Conservation (phyloP, 2,888 invertebrate genomes). For the Selenia dentaria region DNA sequence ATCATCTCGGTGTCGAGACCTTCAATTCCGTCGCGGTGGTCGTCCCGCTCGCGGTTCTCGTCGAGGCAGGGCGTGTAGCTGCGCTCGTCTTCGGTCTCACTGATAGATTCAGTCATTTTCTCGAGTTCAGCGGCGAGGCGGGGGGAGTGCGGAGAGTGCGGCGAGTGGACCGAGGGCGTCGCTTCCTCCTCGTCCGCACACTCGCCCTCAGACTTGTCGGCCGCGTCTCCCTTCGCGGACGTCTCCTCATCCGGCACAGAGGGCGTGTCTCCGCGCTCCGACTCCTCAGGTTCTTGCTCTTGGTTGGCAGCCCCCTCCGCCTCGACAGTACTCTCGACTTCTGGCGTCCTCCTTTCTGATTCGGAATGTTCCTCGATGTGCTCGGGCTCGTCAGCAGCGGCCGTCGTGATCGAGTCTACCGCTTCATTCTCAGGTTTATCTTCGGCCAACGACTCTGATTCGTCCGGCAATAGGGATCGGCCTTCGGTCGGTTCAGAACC, state of each 20-base stretch:
- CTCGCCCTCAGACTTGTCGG: not conserved
- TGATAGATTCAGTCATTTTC: slow-evolving; percentile 86
- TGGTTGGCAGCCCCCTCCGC: not conserved
- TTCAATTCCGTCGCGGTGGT: slow-evolving; percentile 55
- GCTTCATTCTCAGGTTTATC: too few relatives aligned
- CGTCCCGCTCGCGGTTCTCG: slow-evolving; percentile 71
- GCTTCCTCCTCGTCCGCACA: not conserved
- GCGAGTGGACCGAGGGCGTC: not conserved
- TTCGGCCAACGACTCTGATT: too few relatives aligned
- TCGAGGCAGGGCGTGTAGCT: slow-evolving; percentile 90
- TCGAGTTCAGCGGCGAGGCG: slow-evolving; percentile 34
- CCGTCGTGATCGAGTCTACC: too few relatives aligned
- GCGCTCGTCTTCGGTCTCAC: slow-evolving; percentile 86
- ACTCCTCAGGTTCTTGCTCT: slow-evolving; percentile 25
- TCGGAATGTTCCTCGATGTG: slow-evolving; percentile 17
- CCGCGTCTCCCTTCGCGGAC: not conserved
- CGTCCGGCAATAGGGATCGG: too few relatives aligned
- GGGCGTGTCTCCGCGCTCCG: slow-evolving; percentile 21
- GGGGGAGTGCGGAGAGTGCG: slow-evolving; percentile 4
- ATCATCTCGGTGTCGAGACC: slow-evolving; percentile 90
- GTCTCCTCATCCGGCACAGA: slow-evolving; percentile 37
- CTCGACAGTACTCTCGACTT: slow-evolving; percentile 26
- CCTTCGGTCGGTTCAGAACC: too few relatives aligned
- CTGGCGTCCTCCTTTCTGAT: not conserved
- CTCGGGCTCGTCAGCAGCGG: not conserved